Conservation (phyloP, 2,888 invertebrate species). For the Deilephila porcellus region DNA sequence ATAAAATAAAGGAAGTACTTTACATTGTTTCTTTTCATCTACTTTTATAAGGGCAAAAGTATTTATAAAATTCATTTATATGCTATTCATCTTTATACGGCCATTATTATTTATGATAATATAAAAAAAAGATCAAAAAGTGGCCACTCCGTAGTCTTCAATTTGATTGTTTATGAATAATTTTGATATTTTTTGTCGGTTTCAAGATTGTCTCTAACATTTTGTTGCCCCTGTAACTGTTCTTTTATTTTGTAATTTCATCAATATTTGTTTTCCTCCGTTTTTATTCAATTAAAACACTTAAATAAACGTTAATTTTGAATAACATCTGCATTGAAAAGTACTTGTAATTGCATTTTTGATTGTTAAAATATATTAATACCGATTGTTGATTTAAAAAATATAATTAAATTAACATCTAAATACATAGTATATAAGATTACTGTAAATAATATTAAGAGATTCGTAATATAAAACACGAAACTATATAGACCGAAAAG, state of each 20-base stretch:
- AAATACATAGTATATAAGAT: background rate
- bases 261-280: slow-evolving; percentile 5
- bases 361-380: slow-evolving; percentile 4
- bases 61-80: no score
- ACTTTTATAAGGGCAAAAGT: no score
- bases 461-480: no score
- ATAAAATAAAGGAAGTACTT: no score
- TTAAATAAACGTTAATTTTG: slow-evolving; percentile 42
- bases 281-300: slow-evolving; percentile 33
- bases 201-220: slow-evolving; percentile 22
- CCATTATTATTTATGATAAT: no score
- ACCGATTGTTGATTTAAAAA: background rate
- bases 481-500: no score
- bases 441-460: no score
- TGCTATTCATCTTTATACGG: no score
- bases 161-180: background rate
- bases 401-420: background rate
- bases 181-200: slow-evolving; percentile 15
- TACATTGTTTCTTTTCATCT: no score
- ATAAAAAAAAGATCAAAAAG: background rate
- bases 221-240: slow-evolving; percentile 14
- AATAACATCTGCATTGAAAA: slow-evolving; percentile 32
- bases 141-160: slow-evolving; percentile 2
- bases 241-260: slow-evolving; percentile 18
- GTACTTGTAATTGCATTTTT: background rate